Conservation (phyloP, 2,113 vertebrate species). For the Piliocolobus tephrosceles region DNA sequence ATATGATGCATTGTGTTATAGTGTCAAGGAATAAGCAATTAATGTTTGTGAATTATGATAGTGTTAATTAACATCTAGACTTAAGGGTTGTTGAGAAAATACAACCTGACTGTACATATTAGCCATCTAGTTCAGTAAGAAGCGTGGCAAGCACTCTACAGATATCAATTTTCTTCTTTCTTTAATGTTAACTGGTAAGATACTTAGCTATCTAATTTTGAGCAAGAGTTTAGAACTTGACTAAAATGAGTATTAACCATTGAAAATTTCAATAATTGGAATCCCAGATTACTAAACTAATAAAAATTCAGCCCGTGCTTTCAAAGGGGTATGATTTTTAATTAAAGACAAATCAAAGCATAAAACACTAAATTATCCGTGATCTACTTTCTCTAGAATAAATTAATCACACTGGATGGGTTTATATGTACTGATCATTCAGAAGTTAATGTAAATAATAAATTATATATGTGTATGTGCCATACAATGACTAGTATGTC, state of each 20-base stretch:
- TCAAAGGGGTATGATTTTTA: neutral
- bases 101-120: neutral
- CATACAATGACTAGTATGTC: neutral
- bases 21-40: neutral
- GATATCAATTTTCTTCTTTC: neutral
- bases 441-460: neutral
- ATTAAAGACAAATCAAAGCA: neutral
- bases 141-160: rapidly evolving
- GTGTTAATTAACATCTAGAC: neutral
- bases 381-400: neutral
- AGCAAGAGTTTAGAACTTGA: neutral
- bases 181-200: neutral
- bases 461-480: neutral
- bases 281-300: neutral
- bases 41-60: neutral
- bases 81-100: neutral
- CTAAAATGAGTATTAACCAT: neutral
- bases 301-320: neutral
- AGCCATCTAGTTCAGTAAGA: neutral
- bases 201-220: neutral
- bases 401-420: neutral
- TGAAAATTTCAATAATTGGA: neutral
- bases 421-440: neutral
- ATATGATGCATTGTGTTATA: neutral
- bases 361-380: neutral